Evolutionary conservation across 2,797 vertebrate species (phyloP), one percentile per base, ranked within the genome.

Genomic region (Sus cebifrons): DNA sequence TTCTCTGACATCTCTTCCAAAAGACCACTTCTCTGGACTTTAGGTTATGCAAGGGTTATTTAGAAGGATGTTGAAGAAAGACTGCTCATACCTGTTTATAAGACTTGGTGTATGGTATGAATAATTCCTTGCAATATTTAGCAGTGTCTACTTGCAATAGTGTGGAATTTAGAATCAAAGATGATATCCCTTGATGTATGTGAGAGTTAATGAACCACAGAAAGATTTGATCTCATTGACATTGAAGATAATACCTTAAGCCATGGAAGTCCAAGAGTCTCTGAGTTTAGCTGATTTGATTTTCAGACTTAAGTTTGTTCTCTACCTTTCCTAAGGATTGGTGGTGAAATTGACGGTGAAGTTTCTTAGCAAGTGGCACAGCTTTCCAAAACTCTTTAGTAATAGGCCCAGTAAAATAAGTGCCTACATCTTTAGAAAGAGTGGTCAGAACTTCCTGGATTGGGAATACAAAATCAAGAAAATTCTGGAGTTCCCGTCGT

Each of bases 71-170:
- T 78, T 81, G 49, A 85, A 5, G 20, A 96, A 89, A 85, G 18
- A 4, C 25, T 74, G 27, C n/a, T 54, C 16, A 40, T 14, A 73
- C 62, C 36, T 73, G n/a, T 65, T 92, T 60, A 36, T 54, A 58
- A 62, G 62, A 64, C 13, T 85, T 44, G 36, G 6, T 56, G 1
- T 77, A 25, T n/a, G 23, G 20, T 32, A 36, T 25, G 18, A 58
- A 84, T 75, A 64, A 86, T 75, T 15, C n/a, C 36, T 78, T 60
- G 58, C 36, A 73, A 60, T 94, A 60, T 58, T 96, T 85, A 68
- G 14, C 32, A 18, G 17, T 74, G 4, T 73, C 29, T 94, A 20
- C 81, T 68, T 85, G 6, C 21, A 86, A 6, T 49, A 29, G 5
- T 75, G 7, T 79, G 54, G 62, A 92, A 88, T 68, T 83, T 68